Conservation (phyloP, 2,113 vertebrate species). For the Clinocottus analis region DNA sequence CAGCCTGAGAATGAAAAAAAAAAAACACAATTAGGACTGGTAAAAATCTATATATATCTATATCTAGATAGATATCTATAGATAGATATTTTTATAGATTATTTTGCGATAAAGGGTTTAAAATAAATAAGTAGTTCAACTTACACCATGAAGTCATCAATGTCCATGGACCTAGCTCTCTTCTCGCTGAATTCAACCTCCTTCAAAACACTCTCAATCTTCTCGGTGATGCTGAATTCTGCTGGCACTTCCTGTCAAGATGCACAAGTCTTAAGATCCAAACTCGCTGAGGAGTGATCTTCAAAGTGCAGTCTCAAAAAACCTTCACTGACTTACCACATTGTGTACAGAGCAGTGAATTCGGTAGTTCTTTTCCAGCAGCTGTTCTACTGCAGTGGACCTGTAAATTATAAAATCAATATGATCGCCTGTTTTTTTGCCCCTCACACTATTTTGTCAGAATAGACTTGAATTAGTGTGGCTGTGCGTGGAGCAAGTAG, state of each 20-base stretch:
- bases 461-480: background rate
- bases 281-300: background rate
- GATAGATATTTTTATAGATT: background rate
- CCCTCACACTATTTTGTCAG: background rate
- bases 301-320: background rate
- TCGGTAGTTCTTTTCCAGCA: conserved; percentile 96
- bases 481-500: background rate
- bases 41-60: background rate
- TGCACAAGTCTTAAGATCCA: background rate
- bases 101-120: background rate
- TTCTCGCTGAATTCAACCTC: conserved; percentile 90
- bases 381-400: conserved; percentile 91
- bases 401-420: conserved; percentile 68
- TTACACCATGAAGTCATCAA: conserved; percentile 98
- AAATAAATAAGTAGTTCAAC: conserved; percentile 10
- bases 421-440: background rate
- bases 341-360: conserved; percentile 96
- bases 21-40: background rate
- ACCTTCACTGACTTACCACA: conserved; percentile 81
- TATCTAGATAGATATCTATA: too few species aligned
- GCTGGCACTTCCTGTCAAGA: conserved; percentile 87
- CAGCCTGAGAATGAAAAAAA: conserved; percentile 82
- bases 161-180: conserved; percentile 95
- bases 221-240: conserved; percentile 92
- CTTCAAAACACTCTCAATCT: conserved; percentile 89